Evolutionary conservation across 2,797 vertebrate species (phyloP).

Genomic region (Cyprinodon diabolis): DNA sequence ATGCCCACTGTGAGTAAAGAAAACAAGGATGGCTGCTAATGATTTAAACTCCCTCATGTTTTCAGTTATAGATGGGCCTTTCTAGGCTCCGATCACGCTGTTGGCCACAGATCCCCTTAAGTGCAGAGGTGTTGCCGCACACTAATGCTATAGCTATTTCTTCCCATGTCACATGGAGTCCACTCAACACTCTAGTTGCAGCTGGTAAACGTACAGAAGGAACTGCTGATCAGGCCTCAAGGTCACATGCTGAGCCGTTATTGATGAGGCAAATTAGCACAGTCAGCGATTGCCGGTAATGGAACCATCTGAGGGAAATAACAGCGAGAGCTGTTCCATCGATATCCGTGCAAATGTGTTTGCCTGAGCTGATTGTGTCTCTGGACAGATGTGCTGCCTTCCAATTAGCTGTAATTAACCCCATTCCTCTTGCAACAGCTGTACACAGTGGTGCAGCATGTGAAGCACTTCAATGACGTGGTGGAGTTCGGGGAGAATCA

Average conservation of each 20-base stretch:
- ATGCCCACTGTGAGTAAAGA: slow-evolving; percentile 16
- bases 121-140: slow-evolving; percentile 37
- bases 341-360: slow-evolving; percentile 16
- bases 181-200: slow-evolving; percentile 28
- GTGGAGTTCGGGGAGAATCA: slow-evolving; percentile 99
- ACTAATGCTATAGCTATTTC: slow-evolving; percentile 26
- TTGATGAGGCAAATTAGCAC: slow-evolving; percentile 60
- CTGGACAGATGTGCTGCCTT: slow-evolving; percentile 39
- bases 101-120: slow-evolving; percentile 41
- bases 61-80: slow-evolving; percentile 45
- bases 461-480: slow-evolving; percentile 99
- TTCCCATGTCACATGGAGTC: slow-evolving; percentile 25
- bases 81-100: slow-evolving; percentile 39
- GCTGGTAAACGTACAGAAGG: slow-evolving; percentile 38
- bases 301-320: slow-evolving; percentile 38
- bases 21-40: slow-evolving; percentile 22
- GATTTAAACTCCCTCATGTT: slow-evolving; percentile 40
- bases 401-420: slow-evolving; percentile 60
- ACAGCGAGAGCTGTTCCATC: slow-evolving; percentile 31
- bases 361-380: slow-evolving; percentile 23
- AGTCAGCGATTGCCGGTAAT: slow-evolving; percentile 56
- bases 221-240: slow-evolving; percentile 40
- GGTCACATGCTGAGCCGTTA: slow-evolving; percentile 50
- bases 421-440: slow-evolving; percentile 80
- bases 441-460: slow-evolving; percentile 98